Base-by-base conservation (phyloP, 23 tunicate genomes). In the Oikopleura vanhoeffeni region DNA sequence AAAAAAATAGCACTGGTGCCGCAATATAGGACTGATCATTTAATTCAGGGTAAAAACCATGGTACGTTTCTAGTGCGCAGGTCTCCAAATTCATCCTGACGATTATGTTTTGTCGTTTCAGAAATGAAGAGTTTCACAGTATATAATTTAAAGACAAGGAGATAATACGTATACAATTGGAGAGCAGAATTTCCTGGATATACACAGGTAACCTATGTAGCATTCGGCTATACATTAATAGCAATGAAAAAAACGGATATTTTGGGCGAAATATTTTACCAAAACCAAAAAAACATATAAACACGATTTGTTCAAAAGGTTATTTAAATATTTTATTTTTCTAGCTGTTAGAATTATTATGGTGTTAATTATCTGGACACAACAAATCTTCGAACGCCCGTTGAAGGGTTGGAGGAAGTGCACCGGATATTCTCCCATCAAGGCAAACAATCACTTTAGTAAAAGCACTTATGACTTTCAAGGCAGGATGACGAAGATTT, bases 21-120 rank as follows among this genome's bases (percentile, higher is more conserved):
- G n/a, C n/a, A n/a, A n/a, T n/a, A n/a, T n/a, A n/a, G n/a, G n/a
- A n/a, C n/a, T n/a, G n/a, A n/a, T n/a, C n/a, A n/a, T n/a, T 49
- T 49, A 39, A 83, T 95, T 40, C 67, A 91, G 57, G 85, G 85
- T 40, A 94, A 95, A 85, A 86, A 84, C 40, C 96, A 95, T 84
- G 99, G 99, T 1, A 88, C 99, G 2, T 95, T 95, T 84, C 84
- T 95, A 30, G 96, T 95, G 8, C 86, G 99, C 40, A 94, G 90
- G 86, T 90, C 96, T 67, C 91, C 86, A 28, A 90, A 91, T n/a
- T 13, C 87, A 89, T 76, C 90, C 90, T 24, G 99, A 94, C 1
- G 99, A 95, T 84, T 91, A 76, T 88, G 99, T 95, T 0, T 67
- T 95, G 34, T 95, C 99, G 57, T 96, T 95, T 1, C 88, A 95